Evolutionary conservation across 2,797 vertebrate species (phyloP), one percentile per base, ranked within the genome.

Genomic region (Eulemur albifrons): DNA sequence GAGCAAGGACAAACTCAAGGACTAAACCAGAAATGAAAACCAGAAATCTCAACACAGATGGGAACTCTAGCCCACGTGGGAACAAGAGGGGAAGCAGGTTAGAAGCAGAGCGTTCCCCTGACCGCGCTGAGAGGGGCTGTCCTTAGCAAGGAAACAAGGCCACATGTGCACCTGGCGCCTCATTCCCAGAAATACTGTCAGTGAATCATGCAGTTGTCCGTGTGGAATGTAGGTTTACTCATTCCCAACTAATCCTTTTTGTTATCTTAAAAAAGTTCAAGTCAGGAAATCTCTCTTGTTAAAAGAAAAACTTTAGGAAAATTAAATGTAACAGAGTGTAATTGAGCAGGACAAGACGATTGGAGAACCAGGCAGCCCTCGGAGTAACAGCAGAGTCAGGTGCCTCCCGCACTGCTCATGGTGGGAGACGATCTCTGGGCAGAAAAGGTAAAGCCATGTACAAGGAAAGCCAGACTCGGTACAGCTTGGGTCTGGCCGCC

Each of bases 51-150:
- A 45, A 18, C 63, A 43, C 30, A 11, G 38, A 20, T 9, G 50
- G 45, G 52, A 7, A 14, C 15, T 20, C 38, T 0, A 27, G 27
- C 43, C 17, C 35, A 0, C 2, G 8, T 0, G 6, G 6, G 12
- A 20, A 7, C 21, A 20, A 45, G 20, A 27, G 15, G 4, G 38
- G 23, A 25, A 3, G 7, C 4, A 8, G 27, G 35, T n/a, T 2
- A 25, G 48, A 54, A 8, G 2, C 10, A 23, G 72, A 17, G 1
- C 1, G 0, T 40, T 35, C 17, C 77, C 3, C 12, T 25, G 7
- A 2, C 20, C 27, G 3, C 25, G 13, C 48, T 25, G 48, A 3
- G n/a, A 73, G 1, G 67, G 1, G 70, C 13, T 1, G 2, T 48
- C 70, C 35, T 35, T 1, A 35, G 32, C 57, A 38, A 52, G 67